These are phyloP conservation scores for Globodera rostochiensis DNA, from an alignment of 1,140 invertebrate species.

Conservation along the genomic window DNA sequence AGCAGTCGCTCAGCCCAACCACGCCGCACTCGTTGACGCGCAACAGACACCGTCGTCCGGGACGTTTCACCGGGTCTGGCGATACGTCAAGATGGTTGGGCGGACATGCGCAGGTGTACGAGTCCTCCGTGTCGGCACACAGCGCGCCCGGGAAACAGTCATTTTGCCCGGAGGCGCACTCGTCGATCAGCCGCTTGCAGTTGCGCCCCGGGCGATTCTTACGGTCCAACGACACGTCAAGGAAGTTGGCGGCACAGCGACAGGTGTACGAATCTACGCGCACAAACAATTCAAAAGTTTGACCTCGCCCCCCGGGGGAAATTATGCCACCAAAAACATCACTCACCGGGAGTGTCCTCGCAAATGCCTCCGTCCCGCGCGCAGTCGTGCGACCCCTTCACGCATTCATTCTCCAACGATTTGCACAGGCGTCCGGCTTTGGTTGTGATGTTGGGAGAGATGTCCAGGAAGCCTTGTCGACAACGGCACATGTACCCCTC, in stretches of 20 bases:
- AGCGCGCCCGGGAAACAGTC: conserved; percentile 81
- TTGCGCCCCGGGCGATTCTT: conserved; percentile 60
- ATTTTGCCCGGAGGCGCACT: conserved; percentile 46
- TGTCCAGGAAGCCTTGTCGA: conserved; percentile 61
- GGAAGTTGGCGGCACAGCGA: conserved; percentile 60
- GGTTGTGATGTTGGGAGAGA: conserved; percentile 57
- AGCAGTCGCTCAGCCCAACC: conserved; percentile 57
- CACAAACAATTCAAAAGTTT: conserved; percentile 32
- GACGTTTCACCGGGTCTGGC: conserved; percentile 53
- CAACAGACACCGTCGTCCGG: conserved; percentile 57
- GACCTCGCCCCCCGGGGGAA: too few species aligned
- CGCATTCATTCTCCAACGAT: conserved; percentile 60
- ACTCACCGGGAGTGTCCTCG: conserved; percentile 59
- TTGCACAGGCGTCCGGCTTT: conserved; percentile 65
- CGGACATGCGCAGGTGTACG: conserved; percentile 82
- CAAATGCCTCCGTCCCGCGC: conserved; percentile 62
- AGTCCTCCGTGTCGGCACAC: conserved; percentile 86
- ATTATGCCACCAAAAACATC: neutral
- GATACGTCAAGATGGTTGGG: conserved; percentile 73
- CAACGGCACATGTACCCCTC: conserved; percentile 62
- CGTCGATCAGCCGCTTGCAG: conserved; percentile 58
- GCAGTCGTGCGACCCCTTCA: conserved; percentile 61
- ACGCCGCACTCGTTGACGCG: conserved; percentile 59
- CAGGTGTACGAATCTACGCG: conserved; percentile 53
- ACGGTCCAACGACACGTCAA: conserved; percentile 62